These are phyloP conservation scores for Drosophila neutralis DNA, from an alignment of 2,888 invertebrate genomes.

Conservation along the genomic window DNA sequence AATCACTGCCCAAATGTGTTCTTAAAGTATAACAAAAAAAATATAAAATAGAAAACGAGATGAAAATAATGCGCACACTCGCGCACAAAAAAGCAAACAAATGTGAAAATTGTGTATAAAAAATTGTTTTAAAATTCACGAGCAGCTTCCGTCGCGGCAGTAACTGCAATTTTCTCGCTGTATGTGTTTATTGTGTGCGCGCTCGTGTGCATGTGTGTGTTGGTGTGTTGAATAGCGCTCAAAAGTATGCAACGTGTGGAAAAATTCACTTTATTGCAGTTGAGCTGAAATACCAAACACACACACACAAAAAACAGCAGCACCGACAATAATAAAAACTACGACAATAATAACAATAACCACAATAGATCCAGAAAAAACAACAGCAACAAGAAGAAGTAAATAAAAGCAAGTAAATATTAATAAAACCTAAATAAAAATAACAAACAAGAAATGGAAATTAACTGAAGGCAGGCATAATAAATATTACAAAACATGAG, in stretches of 20 bases:
- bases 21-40: background rate
- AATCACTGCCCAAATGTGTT: slow-evolving; percentile 22
- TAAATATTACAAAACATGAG: slow-evolving; percentile 46
- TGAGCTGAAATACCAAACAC: slow-evolving; percentile 52
- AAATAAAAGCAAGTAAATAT: slow-evolving; percentile 73
- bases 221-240: slow-evolving; percentile 56
- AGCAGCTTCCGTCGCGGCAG: slow-evolving; percentile 64
- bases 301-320: slow-evolving; percentile 20
- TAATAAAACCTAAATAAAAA: slow-evolving; percentile 52
- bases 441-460: background rate
- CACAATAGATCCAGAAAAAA: slow-evolving; percentile 18
- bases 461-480: slow-evolving; percentile 21
- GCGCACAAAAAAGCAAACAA: slow-evolving; percentile 18
- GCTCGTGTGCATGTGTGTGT: slow-evolving; percentile 20
- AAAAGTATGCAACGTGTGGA: slow-evolving; percentile 72
- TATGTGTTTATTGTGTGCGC: slow-evolving; percentile 43
- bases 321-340: slow-evolving; percentile 45
- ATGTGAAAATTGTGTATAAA: slow-evolving; percentile 58
- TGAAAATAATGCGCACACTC: background rate
- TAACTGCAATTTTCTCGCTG: slow-evolving; percentile 70
- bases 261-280: slow-evolving; percentile 75
- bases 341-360: slow-evolving; percentile 24
- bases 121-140: slow-evolving; percentile 77
- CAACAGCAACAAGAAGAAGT: slow-evolving; percentile 15
- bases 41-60: background rate